Percentiles rank a stretch among this genome's conserved stretches.
These are phyloP conservation scores for Hedya salicella DNA, from an alignment of 2,888 invertebrate genomes.

Conservation along the genomic window DNA sequence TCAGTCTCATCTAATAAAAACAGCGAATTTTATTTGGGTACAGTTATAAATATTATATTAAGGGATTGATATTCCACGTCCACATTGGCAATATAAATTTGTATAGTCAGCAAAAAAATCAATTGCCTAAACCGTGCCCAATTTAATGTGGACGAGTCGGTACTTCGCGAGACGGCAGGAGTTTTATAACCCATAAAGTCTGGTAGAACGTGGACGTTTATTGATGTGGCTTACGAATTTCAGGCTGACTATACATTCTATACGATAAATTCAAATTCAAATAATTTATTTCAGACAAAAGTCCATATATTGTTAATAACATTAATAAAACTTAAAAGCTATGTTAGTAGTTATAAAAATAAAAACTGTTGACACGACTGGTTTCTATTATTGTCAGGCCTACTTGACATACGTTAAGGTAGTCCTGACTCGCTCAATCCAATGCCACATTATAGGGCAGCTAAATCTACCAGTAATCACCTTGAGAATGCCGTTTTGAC, in stretches of 20 bases:
- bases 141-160: not conserved
- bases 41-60: not conserved
- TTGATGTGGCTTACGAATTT: not conserved
- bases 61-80: not conserved
- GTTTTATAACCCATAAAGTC: not conserved
- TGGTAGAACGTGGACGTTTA: not conserved
- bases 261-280: not conserved
- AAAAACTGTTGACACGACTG: too few relatives aligned
- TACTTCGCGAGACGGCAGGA: not conserved
- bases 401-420: too few relatives aligned
- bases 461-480: too few relatives aligned
- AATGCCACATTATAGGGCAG: too few relatives aligned
- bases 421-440: too few relatives aligned
- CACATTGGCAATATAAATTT: not conserved
- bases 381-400: too few relatives aligned
- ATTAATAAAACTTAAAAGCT: too few relatives aligned
- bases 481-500: too few relatives aligned
- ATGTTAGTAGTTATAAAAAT: too few relatives aligned
- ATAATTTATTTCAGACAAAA: too few relatives aligned
- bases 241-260: not conserved
- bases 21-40: not conserved
- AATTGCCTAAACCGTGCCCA: not conserved
- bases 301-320: too few relatives aligned
- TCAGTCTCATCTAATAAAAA: not conserved
- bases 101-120: not conserved